Conservation (phyloP, 2,797 vertebrate genomes). For the Aeoliscus strigatus region DNA sequence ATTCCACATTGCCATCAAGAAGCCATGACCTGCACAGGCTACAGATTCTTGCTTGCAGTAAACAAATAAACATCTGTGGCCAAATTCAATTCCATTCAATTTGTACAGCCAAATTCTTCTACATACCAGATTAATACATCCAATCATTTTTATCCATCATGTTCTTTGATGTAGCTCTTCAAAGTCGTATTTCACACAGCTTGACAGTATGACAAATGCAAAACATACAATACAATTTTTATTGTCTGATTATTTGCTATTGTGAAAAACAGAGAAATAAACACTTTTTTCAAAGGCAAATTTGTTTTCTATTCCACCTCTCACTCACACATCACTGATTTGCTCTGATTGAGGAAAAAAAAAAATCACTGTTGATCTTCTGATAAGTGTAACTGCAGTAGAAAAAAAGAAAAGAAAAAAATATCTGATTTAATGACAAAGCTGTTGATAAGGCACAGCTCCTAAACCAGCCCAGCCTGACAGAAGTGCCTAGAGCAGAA, state of each 20-base stretch:
- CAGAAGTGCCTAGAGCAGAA: slow-evolving; percentile 69
- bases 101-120: no score
- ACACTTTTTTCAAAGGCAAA: slow-evolving; percentile 29
- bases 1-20: slow-evolving; percentile 45
- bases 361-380: slow-evolving; percentile 64
- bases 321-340: slow-evolving; percentile 40
- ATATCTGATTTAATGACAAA: slow-evolving; percentile 76
- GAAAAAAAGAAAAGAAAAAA: slow-evolving; percentile 50
- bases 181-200: slow-evolving; percentile 31
- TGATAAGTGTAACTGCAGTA: slow-evolving; percentile 65
- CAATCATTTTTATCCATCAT: slow-evolving; percentile 36
- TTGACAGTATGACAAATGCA: slow-evolving; percentile 50
- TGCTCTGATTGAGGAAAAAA: slow-evolving; percentile 65
- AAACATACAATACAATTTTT: slow-evolving; percentile 38
- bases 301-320: slow-evolving; percentile 53
- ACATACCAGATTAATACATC: slow-evolving; percentile 32
- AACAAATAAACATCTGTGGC: no score
- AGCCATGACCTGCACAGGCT: slow-evolving; percentile 57
- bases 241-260: slow-evolving; percentile 49
- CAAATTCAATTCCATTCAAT: no score
- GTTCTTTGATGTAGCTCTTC: slow-evolving; percentile 35
- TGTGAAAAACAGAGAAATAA: slow-evolving; percentile 51
- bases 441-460: slow-evolving; percentile 69
- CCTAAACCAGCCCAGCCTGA: slow-evolving; percentile 64
- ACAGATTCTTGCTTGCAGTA: slow-evolving; percentile 37